Evolutionary conservation across 2,888 invertebrate species (phyloP), one percentile per base, ranked within the genome.

Genomic region (Drosophila parthenogenetica): DNA sequence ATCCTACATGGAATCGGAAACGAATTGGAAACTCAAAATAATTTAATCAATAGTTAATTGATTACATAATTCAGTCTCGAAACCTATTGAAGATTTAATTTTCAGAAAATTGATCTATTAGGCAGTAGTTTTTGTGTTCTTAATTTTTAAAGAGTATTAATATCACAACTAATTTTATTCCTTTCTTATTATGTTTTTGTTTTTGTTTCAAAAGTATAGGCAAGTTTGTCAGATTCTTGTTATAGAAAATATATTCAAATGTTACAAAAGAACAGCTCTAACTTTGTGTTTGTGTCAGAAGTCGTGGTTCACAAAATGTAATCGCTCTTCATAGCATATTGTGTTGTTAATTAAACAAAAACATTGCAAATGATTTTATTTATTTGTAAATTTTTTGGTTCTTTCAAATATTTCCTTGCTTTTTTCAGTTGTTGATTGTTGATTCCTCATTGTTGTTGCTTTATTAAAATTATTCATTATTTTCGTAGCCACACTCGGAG

Each of bases 331-430:
- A 54, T 58, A n/a, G 59, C 51, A 54, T 45, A 63, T 70, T 61
- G 68, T 35, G 55, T 67, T 79, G 62, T 79, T 80, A 79, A 74
- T 81, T 81, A 73, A 81, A 80, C 80, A 69, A 73, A 80, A 75
- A 75, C 72, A 77, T 77, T 72, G 49, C 73, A 46, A 42, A 57
- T 63, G 53, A 73, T 57, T 65, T 72, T 53, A 59, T 51, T 55
- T 35, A 25, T 39, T 39, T 50, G 39, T 42, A 22, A 14, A 54
- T 43, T 40, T 17, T 29, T 35, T 37, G 14, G 37, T 46, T 54
- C 43, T 42, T 65, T 19, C 58, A 45, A 43, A 60, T 59, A 53
- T 65, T 60, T 70, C 53, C 32, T 22, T 43, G 8, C 39, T 35
- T 37, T 50, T 57, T 57, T 40, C 46, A 60, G 19, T 59, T 71